Evolutionary conservation across 2,113 vertebrate species (phyloP), one percentile per base, ranked within the genome.

Genomic region (Osmerus mordax): DNA sequence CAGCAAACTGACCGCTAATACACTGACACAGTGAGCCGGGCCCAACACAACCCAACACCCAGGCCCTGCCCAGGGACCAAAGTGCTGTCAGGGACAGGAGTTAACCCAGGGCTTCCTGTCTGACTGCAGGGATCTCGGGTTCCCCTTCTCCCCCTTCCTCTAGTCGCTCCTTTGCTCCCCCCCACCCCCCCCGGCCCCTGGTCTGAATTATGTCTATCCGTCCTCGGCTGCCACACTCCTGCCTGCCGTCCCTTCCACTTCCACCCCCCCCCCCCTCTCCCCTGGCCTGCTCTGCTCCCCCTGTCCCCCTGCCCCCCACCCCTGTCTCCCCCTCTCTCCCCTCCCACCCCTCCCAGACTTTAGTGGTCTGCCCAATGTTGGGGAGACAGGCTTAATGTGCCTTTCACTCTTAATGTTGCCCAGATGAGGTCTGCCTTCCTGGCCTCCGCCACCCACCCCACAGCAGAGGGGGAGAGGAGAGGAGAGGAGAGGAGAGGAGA

Each of bases 91-190:
- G 80, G 84, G 78, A 81, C 84, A 82, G 82, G 89, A 90, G 86
- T 83, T 88, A 90, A 89, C 79, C 84, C 87, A 89, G 86, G 41
- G 76, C 87, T 91, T 90, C 90, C 89, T 91, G 88, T 90, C 82
- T 78, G 83, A 85, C 89, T 84, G 79, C 74, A 32, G 83, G 81
- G 72, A 75, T 89, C 89, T 90, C 83, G 83, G 84, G 87, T 89
- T 91, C 81, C 85, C 64, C 62, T 2, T n/a, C 36, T 9, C 36
- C 7, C 36, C 36, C 36, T 9, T 9, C 36, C 36, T 9, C 36
- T 9, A 6, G 36, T 9, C 29, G 29, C 36, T 41, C 1, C 5
- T 41, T 9, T 41, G 32, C 36, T 41, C 36, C 36, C 36, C 8
- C 36, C 36, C 36, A 8, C 36, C 7, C 6, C 36, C 36, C 36